A percentile compares a stretch with the other conserved stretches of the same genome.
These are phyloP conservation scores for Tineola bisselliella DNA, from an alignment of 2,888 invertebrate genomes.

Conservation along the genomic window DNA sequence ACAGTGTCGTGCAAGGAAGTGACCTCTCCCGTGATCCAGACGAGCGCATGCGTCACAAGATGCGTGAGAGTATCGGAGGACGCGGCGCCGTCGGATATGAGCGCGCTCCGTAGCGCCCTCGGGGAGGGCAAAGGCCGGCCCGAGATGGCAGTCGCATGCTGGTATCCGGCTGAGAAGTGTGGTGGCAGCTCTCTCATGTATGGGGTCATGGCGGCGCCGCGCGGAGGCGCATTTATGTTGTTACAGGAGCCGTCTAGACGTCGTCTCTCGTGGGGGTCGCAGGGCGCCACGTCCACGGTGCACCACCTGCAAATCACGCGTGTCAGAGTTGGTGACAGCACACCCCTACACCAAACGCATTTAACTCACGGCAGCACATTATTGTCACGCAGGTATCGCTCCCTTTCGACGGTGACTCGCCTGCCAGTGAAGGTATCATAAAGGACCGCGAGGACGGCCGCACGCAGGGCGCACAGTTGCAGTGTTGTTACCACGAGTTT, in stretches of 20 bases:
- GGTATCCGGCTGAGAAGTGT: neutral
- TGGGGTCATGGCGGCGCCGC: constrained; percentile 20
- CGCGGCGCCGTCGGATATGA: constrained; percentile 14
- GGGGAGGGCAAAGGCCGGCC: constrained; percentile 8
- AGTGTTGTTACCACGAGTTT: neutral
- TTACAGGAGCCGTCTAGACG: constrained; percentile 22
- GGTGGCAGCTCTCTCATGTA: constrained; percentile 17
- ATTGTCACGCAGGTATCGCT: neutral
- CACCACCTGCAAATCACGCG: constrained; percentile 15
- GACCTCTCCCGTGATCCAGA: constrained; percentile 17
- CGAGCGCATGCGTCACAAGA: constrained; percentile 14
- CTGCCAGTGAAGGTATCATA: neutral
- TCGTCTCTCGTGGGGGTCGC: constrained; percentile 18
- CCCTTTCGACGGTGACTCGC: neutral
- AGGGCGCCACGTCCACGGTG: constrained; percentile 18
- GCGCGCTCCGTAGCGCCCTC: constrained; percentile 12
- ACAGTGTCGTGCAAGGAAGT: constrained; percentile 20
- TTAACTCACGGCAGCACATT: neutral
- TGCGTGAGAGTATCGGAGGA: constrained; percentile 15
- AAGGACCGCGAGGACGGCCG: neutral
- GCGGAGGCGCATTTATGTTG: constrained; percentile 19
- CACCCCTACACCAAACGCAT: neutral
- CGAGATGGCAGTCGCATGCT: neutral
- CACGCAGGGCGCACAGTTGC: neutral
- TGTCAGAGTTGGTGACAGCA: neutral